Percentiles rank a stretch among this genome's conserved stretches.
phyloP scores from a whole-genome alignment of 1,140 invertebrate genomes.

The Colletes gigas region DNA sequence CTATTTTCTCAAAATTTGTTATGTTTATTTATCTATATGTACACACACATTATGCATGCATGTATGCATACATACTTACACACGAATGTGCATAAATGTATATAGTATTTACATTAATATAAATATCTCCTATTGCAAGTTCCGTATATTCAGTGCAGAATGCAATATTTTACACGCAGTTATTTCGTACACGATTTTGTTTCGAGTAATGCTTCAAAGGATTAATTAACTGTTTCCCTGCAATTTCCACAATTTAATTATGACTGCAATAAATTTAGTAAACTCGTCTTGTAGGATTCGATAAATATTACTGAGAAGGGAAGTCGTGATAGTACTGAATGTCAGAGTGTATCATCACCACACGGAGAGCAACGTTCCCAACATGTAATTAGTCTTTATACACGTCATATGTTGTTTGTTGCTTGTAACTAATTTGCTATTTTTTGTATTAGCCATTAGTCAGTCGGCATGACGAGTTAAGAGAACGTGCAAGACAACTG shows the following conservation, averaged over 20 bases:
- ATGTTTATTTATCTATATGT: neutral
- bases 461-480: constrained; percentile 91
- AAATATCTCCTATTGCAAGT: neutral
- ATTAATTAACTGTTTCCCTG: neutral
- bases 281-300: constrained; percentile 58
- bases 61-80: neutral
- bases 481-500: constrained; percentile 94
- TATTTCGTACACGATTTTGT: constrained; percentile 11
- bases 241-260: neutral
- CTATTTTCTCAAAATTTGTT: neutral
- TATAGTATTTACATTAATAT: neutral
- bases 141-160: neutral
- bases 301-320: constrained; percentile 69
- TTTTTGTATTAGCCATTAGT: constrained; percentile 84
- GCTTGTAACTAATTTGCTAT: constrained; percentile 36
- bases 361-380: constrained; percentile 74
- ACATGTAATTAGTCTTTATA: constrained; percentile 75
- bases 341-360: constrained; percentile 72
- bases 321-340: constrained; percentile 75
- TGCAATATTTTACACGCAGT: neutral
- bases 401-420: constrained; percentile 1
- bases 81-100: neutral
- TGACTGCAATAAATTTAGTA: constrained; percentile 4
- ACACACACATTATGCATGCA: neutral
- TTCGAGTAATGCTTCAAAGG: constrained; percentile 17